Evolutionary conservation across 2,797 vertebrate genomes (phyloP), one percentile per base, ranked within the genome.

Genomic region (Linurgus olivaceus): DNA sequence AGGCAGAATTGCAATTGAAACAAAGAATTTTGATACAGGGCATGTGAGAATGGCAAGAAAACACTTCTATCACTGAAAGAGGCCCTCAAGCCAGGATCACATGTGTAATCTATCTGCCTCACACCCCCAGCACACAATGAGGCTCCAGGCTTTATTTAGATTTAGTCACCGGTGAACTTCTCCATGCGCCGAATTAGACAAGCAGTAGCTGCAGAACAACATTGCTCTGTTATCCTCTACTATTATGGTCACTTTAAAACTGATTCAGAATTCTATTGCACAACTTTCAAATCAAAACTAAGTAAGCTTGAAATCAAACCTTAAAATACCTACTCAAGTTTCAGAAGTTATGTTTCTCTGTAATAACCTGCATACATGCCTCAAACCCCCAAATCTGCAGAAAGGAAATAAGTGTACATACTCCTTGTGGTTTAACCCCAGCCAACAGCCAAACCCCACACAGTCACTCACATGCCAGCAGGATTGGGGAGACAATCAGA

Each of bases 121-220:
- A 73, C 75, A 54, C 7, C 2, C 14, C 17, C 28, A 62, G 31
- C 37, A 57, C 3, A 2, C 10, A 23, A 45, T 13, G 20, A 75
- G 33, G 20, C 35, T 48, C 29, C 33, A 65, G 45, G 26, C 42
- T 79, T 55, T n/a, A 26, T 62, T 88, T 16, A n/a, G 55, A 63
- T 72, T 55, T 57, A 67, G 31, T 42, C 86, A 92, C n/a, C 29
- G 52, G 26, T 61, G 77, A 74, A 74, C 45, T 93, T 93, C 76
- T 42, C 29, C 2, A 0, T 10, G 20, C 47, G 57, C 63, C 48
- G 71, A 90, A 71, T 82, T 67, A 92, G 77, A 78, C 35, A 4
- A 40, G 59, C 33, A 37, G 37, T 38, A 88, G 70, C 63, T 71
- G 57, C 57, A 61, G 59, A 58, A 40, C 44, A 88, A 28, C 35